Conservation (phyloP, 2,797 vertebrate species). For the Mastacembelus armatus region DNA sequence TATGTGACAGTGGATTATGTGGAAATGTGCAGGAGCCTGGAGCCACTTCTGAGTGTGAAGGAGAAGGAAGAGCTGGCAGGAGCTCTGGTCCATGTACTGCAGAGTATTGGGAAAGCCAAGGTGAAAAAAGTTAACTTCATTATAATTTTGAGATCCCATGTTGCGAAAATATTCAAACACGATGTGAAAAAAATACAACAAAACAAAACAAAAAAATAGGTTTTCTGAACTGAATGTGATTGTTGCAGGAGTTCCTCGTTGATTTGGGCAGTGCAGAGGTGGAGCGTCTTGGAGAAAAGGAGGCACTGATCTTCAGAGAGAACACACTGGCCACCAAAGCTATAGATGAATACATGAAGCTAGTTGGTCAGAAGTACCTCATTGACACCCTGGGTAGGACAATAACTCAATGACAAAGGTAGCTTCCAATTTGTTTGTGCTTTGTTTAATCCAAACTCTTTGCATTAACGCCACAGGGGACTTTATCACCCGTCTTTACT, state of each 20-base stretch:
- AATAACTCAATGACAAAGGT: not conserved
- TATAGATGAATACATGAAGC: constrained; percentile 98
- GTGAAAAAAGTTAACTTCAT: constrained; percentile 66
- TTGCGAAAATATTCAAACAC: not conserved
- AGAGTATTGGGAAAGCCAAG: constrained; percentile 95
- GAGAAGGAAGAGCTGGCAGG: constrained; percentile 94
- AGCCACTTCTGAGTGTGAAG: constrained; percentile 88
- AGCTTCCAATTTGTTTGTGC: not conserved
- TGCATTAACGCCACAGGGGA: constrained; percentile 82
- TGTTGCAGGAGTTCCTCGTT: constrained; percentile 90
- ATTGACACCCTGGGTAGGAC: constrained; percentile 90
- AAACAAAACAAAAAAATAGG: rapidly evolving
- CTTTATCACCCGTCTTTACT: constrained; percentile 84
- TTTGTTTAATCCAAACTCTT: constrained; percentile 2
- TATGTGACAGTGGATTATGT: constrained; percentile 91
- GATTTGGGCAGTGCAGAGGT: constrained; percentile 91
- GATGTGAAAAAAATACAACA: not conserved
- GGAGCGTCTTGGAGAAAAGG: constrained; percentile 90
- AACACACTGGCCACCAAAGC: constrained; percentile 97
- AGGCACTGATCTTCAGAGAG: constrained; percentile 94
- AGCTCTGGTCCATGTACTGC: constrained; percentile 90
- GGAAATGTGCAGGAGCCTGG: constrained; percentile 87
- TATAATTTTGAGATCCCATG: not conserved
- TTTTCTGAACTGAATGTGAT: not conserved
- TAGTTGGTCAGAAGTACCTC: constrained; percentile 96